A percentile compares a stretch with the other conserved stretches of the same genome.
Conservation (phyloP, 2,797 vertebrate genomes). For the Microctenopoma steveboyesi region DNA sequence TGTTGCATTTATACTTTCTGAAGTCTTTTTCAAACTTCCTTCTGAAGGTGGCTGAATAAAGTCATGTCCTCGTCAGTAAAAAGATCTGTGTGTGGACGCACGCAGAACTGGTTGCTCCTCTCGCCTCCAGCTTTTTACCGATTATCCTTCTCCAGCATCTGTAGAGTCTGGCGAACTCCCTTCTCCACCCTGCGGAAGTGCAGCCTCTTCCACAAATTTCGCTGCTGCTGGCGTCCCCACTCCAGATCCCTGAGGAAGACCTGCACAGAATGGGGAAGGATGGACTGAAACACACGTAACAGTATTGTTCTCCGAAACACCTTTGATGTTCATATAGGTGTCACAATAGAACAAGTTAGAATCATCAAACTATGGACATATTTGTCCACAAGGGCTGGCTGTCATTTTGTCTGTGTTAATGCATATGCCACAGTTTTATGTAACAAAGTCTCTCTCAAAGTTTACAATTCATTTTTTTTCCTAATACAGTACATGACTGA, state of each 20-base stretch:
- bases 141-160: slow-evolving; percentile 79
- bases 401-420: too few relatives aligned
- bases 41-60: background rate
- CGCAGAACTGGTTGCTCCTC: background rate
- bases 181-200: slow-evolving; percentile 90
- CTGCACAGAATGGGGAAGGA: slow-evolving; percentile 37
- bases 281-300: background rate
- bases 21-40: background rate
- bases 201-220: slow-evolving; percentile 89
- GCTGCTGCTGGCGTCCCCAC: slow-evolving; percentile 88
- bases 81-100: background rate
- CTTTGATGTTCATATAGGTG: too few relatives aligned
- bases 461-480: too few relatives aligned
- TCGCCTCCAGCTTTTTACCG: background rate
- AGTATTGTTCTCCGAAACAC: background rate
- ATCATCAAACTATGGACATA: background rate
- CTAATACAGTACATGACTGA: too few relatives aligned
- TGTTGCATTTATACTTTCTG: background rate
- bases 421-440: too few relatives aligned
- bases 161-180: slow-evolving; percentile 85
- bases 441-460: too few relatives aligned
- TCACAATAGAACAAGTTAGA: background rate
- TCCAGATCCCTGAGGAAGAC: slow-evolving; percentile 91
- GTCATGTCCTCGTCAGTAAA: background rate
- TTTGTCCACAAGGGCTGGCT: too few relatives aligned